phyloP scores from a whole-genome alignment of 2,888 invertebrate genomes.

The Julus scanicus region DNA sequence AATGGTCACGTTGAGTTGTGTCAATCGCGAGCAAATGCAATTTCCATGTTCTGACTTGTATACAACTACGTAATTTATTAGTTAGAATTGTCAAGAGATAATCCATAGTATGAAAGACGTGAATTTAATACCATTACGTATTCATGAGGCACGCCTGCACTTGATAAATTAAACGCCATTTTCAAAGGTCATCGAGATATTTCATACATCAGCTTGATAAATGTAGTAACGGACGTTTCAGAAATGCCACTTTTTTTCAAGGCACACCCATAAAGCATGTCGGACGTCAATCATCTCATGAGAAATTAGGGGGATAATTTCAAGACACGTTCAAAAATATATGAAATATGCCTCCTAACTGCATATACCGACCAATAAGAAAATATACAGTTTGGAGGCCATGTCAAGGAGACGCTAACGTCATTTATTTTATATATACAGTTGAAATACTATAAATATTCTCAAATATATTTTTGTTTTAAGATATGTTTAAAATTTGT shows the following conservation, averaged over 20 bases:
- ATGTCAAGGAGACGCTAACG: too few species aligned
- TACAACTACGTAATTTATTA: neutral
- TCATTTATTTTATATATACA: too few species aligned
- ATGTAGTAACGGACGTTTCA: neutral
- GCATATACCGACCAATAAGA: too few species aligned
- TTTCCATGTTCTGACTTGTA: neutral
- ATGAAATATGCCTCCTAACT: neutral
- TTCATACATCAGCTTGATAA: neutral
- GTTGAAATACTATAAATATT: too few species aligned
- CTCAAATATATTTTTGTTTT: too few species aligned
- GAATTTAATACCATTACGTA: neutral
- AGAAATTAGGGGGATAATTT: neutral
- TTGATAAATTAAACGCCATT: conserved; percentile 36
- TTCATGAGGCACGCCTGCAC: conserved; percentile 35
- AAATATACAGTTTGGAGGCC: too few species aligned
- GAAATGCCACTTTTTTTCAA: conserved; percentile 1
- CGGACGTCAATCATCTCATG: neutral
- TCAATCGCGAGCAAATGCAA: neutral
- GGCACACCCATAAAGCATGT: neutral
- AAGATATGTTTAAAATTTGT: too few species aligned
- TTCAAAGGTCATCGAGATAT: conserved; percentile 10
- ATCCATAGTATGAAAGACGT: neutral
- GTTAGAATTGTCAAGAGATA: conserved; percentile 30
- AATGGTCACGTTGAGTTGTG: neutral
- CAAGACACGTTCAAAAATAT: neutral